Conservation (phyloP, 1,140 invertebrate species). For the Mizuhopecten yessoensis region DNA sequence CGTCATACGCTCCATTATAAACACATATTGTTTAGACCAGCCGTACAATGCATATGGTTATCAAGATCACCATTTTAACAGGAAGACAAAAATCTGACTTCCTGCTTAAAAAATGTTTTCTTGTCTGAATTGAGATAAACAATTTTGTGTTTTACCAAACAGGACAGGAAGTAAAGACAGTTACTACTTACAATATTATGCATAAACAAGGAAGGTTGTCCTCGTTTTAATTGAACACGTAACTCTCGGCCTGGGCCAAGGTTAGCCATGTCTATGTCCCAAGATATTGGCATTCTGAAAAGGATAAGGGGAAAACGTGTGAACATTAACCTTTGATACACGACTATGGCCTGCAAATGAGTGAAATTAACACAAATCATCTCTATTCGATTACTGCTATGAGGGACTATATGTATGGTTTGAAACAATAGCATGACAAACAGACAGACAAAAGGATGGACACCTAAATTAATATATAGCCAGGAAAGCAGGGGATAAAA, state of each 20-base stretch:
- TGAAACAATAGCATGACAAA: too few species aligned
- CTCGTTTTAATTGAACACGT: constrained; percentile 26
- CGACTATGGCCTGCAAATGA: too few species aligned
- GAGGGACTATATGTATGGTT: too few species aligned
- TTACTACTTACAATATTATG: constrained; percentile 28
- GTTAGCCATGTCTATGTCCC: constrained; percentile 64
- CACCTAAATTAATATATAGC: too few species aligned
- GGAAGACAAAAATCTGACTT: neutral
- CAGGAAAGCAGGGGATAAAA: too few species aligned
- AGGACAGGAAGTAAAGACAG: neutral
- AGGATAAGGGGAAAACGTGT: constrained; percentile 1
- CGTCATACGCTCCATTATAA: too few species aligned
- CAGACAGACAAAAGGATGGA: too few species aligned
- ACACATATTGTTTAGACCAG: too few species aligned
- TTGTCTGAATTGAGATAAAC: neutral
- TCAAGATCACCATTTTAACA: neutral
- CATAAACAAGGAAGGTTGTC: constrained; percentile 28
- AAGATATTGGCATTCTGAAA: constrained; percentile 62
- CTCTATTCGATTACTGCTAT: too few species aligned
- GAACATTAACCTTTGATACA: too few species aligned
- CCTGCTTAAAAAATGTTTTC: neutral
- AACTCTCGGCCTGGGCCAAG: constrained; percentile 42
- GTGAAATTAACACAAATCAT: too few species aligned
- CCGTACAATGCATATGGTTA: too few species aligned
- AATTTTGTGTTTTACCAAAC: neutral